phyloP scores from a whole-genome alignment of 35 echinoderm and acorn worm genomes.

The Acanthaster planci region DNA sequence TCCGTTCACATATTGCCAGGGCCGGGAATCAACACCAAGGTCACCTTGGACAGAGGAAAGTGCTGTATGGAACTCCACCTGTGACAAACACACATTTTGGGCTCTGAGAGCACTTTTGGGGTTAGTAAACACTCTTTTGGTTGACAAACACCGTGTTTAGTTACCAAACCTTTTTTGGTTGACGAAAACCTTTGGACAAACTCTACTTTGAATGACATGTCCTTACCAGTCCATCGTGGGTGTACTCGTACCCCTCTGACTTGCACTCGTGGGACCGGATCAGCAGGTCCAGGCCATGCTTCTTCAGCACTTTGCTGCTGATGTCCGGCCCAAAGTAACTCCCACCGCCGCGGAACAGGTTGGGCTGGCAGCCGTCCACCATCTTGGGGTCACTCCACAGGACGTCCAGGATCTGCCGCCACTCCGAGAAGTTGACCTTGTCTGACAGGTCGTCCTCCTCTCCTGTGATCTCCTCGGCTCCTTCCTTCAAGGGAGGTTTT shows the following conservation, averaged over 20 bases:
- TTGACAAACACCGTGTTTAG: too few species aligned
- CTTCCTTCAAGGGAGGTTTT: conserved; percentile 82
- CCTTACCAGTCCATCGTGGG: conserved; percentile 81
- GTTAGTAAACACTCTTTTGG: too few species aligned
- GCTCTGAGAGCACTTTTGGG: too few species aligned
- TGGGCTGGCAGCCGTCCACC: conserved; percentile 86
- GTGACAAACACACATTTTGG: too few species aligned
- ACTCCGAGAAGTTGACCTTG: conserved; percentile 85
- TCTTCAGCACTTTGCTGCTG: conserved; percentile 73
- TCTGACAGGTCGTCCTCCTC: conserved; percentile 58
- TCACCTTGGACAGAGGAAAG: too few species aligned
- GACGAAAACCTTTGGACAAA: too few species aligned
- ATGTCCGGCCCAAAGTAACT: conserved; percentile 97
- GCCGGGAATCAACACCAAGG: too few species aligned
- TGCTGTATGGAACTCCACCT: too few species aligned
- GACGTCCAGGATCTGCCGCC: conserved; percentile 94
- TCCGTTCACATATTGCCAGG: too few species aligned
- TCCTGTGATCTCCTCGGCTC: conserved; percentile 50
- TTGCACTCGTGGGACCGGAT: conserved; percentile 96
- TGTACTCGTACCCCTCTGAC: conserved; percentile 85
- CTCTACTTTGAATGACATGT: too few species aligned
- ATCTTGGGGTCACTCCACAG: conserved; percentile 93
- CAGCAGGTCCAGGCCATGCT: conserved; percentile 81
- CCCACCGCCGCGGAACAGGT: conserved; percentile 91
- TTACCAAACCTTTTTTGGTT: too few species aligned